phyloP scores from a whole-genome alignment of 1,140 invertebrate species.

The Calliopsis andreniformis region DNA sequence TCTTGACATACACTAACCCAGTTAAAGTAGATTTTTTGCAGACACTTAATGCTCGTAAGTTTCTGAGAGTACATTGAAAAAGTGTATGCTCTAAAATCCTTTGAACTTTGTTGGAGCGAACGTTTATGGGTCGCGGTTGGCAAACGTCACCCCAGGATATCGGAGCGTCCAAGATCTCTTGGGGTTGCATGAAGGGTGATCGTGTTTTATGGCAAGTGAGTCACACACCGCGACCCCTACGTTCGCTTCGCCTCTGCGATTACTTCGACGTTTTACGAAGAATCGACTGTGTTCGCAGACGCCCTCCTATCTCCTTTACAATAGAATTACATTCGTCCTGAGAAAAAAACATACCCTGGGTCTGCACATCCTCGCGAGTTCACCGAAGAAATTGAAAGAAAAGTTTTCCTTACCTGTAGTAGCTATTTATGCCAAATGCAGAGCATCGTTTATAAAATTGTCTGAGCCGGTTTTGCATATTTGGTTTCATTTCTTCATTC shows the following conservation, averaged over 20 bases:
- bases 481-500: no score
- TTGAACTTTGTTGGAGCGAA: neutral
- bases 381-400: no score
- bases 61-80: no score
- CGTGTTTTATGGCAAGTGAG: slow-evolving; percentile 68
- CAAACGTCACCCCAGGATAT: neutral
- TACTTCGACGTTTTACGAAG: slow-evolving; percentile 14
- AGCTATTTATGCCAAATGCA: no score
- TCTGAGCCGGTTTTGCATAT: no score
- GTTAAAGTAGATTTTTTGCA: no score
- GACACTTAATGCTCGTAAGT: no score
- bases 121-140: slow-evolving; percentile 2
- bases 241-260: slow-evolving; percentile 45
- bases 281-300: slow-evolving; percentile 35
- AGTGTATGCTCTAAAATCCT: neutral
- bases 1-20: no score
- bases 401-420: no score
- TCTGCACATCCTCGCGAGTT: no score
- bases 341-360: no score
- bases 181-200: slow-evolving; percentile 51
- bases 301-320: slow-evolving; percentile 20
- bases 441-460: no score
- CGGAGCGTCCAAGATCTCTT: slow-evolving; percentile 33
- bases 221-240: slow-evolving; percentile 45
- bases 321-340: neutral